phyloP scores from a whole-genome alignment of 2,888 invertebrate species.

The Eupeodes luniger region DNA sequence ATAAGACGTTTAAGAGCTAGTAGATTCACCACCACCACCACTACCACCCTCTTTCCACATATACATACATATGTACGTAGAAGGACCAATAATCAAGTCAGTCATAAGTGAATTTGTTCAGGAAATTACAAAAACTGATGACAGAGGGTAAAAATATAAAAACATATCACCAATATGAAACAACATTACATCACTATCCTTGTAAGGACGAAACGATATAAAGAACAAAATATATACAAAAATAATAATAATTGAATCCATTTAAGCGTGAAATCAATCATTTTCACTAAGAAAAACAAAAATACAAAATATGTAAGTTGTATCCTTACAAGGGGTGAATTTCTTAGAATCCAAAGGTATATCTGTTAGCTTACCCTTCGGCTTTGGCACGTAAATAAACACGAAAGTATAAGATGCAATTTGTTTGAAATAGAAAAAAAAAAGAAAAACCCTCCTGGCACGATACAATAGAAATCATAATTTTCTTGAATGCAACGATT shows the following conservation, averaged over 20 bases:
- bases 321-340: constrained; percentile 10
- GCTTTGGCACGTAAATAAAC: constrained; percentile 9
- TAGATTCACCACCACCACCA: background rate
- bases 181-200: constrained; percentile 53
- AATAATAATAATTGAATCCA: constrained; percentile 63
- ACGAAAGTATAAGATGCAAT: background rate
- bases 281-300: constrained; percentile 61
- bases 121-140: constrained; percentile 68
- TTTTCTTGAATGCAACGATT: constrained; percentile 11
- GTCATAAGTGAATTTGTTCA: constrained; percentile 40
- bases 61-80: no score
- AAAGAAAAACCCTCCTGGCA: background rate
- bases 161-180: background rate
- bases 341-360: background rate
- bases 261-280: constrained; percentile 74
- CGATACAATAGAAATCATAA: constrained; percentile 4
- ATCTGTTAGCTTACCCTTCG: background rate
- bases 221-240: constrained; percentile 20
- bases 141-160: constrained; percentile 47
- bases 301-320: background rate
- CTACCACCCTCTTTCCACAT: background rate
- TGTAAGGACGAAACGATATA: background rate
- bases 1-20: background rate
- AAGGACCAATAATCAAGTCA: background rate
- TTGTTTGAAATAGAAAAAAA: background rate